Evolutionary conservation across 2,113 vertebrate genomes (phyloP).

Genomic region (Tamias sibiricus): DNA sequence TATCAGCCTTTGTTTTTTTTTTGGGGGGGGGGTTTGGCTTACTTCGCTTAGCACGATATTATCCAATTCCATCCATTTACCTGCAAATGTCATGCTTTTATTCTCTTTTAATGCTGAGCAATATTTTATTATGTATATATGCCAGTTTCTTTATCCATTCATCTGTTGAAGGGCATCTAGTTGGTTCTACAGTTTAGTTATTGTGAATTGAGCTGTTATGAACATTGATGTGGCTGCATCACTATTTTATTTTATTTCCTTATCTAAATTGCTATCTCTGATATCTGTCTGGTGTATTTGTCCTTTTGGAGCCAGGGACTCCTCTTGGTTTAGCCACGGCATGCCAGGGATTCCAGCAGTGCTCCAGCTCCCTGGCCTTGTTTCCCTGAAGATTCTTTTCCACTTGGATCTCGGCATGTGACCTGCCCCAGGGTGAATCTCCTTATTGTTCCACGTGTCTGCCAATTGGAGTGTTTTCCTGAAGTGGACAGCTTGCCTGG

Average conservation of each 20-base stretch:
- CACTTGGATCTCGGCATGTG: not conserved
- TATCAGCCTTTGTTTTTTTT: no score
- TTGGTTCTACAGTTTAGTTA: no score
- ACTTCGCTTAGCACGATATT: no score
- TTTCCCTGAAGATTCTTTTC: not conserved
- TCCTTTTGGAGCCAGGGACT: not conserved
- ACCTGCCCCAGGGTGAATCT: not conserved
- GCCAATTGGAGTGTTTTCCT: not conserved
- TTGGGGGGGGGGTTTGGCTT: no score
- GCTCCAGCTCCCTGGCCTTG: not conserved
- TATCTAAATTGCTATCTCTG: not conserved
- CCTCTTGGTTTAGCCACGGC: not conserved
- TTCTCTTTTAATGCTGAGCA: no score
- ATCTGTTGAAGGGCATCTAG: no score
- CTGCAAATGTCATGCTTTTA: no score
- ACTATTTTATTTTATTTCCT: not conserved
- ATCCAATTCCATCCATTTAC: no score
- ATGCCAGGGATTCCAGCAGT: not conserved
- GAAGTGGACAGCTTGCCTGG: not conserved
- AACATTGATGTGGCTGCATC: no score
- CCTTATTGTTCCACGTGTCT: not conserved
- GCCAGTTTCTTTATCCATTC: no score
- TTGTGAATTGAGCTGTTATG: no score
- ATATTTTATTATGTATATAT: no score
- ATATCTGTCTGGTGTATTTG: not conserved